Evolutionary conservation across 2,113 vertebrate species (phyloP), one percentile per base, ranked within the genome.

Genomic region (Circaetus cinerascens): DNA sequence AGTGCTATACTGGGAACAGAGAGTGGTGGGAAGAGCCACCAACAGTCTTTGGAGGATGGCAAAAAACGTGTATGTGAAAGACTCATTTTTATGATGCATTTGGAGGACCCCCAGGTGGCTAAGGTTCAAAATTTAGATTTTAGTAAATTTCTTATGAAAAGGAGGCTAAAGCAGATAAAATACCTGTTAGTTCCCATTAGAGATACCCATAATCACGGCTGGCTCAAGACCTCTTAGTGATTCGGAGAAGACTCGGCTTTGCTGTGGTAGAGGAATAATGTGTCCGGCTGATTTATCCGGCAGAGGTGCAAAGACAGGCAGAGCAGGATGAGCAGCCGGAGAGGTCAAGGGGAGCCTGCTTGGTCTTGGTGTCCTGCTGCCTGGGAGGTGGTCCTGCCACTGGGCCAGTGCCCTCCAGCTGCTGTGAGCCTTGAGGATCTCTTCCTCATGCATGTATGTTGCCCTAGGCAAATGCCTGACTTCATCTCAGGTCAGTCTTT

Each of bases 321-420:
- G 60, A 71, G 27, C 22, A 75, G 62, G 5, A 38, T 25, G 21
- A 64, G 34, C 36, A 86, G 63, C 14, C 2, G 3, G 20, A 21
- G 27, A 36, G 36, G 11, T 45, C 7, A 7, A 60, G 40, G 29
- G 11, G 4, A 79, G 7, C 18, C 71, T 83, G 34, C 72, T 80
- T 71, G 38, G n/a, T 75, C 21, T 48, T 81, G 16, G 36, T 56
- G 36, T 43, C 20, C n/a, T 26, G 51, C 50, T 64, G 41, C 56
- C 50, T 76, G 38, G 25, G 41, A 91, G 66, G 46, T 13, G 15
- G 32, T 67, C 41, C 53, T 77, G 53, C 22, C 19, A 12, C 50
- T 32, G 48, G 25, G 75, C 11, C 0, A 0, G 26, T 0, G 8
- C 23, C 14, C 27, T 92, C 10, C 1, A 1, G 40, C 72, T 86